Evolutionary conservation across 2,888 invertebrate genomes (phyloP).

Genomic region (Sarcophaga variegata): DNA sequence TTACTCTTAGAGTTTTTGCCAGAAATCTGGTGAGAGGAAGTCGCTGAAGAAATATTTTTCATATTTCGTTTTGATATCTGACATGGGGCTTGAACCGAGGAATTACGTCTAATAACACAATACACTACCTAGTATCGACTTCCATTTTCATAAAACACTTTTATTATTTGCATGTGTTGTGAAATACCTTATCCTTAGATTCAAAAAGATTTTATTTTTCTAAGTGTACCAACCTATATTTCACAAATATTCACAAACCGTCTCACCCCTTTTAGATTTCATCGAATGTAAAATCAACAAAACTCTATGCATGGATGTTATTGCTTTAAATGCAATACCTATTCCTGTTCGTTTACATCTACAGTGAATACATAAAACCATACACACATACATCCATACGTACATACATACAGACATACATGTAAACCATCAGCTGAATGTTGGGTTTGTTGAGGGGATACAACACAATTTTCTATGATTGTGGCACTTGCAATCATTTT

Average conservation of each 20-base stretch:
- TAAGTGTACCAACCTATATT: background rate
- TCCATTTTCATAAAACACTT: background rate
- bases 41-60: too few relatives aligned
- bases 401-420: background rate
- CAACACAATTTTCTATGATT: conserved; percentile 62
- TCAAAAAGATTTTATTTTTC: background rate
- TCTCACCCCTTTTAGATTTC: conserved; percentile 20
- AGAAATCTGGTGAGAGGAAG: too few relatives aligned
- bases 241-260: conserved; percentile 33
- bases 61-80: too few relatives aligned
- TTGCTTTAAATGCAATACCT: conserved; percentile 58
- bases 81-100: too few relatives aligned
- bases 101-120: too few relatives aligned
- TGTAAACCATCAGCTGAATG: background rate
- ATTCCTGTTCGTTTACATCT: conserved; percentile 50
- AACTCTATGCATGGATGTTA: conserved; percentile 47
- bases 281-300: conserved; percentile 57
- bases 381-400: conserved; percentile 11
- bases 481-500: conserved; percentile 78
- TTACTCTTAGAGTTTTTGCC: too few relatives aligned
- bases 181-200: too few relatives aligned
- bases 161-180: too few relatives aligned
- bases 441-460: conserved; percentile 31
- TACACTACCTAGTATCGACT: too few relatives aligned
- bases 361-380: conserved; percentile 37